Base-by-base conservation (phyloP, 2,113 vertebrate genomes). In the Cololabis saira region DNA sequence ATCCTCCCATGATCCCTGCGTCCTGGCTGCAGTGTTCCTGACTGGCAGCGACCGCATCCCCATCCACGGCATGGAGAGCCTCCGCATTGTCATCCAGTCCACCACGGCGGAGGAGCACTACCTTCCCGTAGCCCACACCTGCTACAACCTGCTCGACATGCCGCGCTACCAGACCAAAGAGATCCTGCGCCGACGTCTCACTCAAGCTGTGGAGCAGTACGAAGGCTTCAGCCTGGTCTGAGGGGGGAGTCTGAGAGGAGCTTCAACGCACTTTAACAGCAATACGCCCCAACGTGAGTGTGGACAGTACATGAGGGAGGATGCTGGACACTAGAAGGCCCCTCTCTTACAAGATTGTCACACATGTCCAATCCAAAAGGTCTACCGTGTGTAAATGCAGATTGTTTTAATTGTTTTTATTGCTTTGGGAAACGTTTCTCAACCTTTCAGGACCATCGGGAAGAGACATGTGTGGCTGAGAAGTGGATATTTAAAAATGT, bases 41-140 rank as follows among this genome's bases (percentile, higher is more conserved):
- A 98, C 97, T 0, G 98, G 97, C 90, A 99, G 96, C 0, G 98
- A 99, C 82, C 96, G 98, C 54, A 98, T 99, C n/a, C 97, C 98
- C 75, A 98, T 99, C 91, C 97, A 98, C 0, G 97, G 97, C 80
- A 99, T 99, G 98, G 95, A 95, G 58, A 98, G 97, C 86, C 81
- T 99, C 44, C 95, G 94, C 24, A 96, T 99, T 0, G 59, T 94
- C 89, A 96, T 99, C 89, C 97, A 98, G 93, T 95, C 98, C 43
- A 97, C 96, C 0, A 82, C 93, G 30, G 95, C 93, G 0, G 95
- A 94, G 57, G 95, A 98, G 85, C 91, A 97, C 78, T 95, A 97
- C 91, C 88, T 98, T 89, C 98, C 98, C 0, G 96, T 98, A 78
- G 98, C 98, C 0, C 98, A 98, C 76, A 98, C 98, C 84, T 99